These are phyloP conservation scores for Danio kyathit DNA, from an alignment of 2,797 vertebrate genomes.

Conservation along the genomic window DNA sequence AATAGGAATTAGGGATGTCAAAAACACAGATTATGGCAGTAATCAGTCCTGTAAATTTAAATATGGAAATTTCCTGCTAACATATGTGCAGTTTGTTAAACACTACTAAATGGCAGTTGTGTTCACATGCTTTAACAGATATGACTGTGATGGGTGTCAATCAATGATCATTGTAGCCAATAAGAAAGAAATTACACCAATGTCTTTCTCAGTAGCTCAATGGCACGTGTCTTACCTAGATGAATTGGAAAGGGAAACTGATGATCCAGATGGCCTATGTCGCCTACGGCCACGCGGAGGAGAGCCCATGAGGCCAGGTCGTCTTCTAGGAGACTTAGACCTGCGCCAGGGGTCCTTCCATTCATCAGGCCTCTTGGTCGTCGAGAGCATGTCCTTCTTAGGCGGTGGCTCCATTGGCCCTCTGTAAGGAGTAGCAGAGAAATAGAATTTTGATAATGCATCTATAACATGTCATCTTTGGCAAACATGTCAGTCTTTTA, in stretches of 20 bases:
- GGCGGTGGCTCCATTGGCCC: constrained; percentile 86
- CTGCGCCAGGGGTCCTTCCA: constrained; percentile 99
- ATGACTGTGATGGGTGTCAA: too few relatives aligned
- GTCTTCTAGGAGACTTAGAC: constrained; percentile 95
- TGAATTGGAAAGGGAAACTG: constrained; percentile 91
- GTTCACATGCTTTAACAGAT: too few relatives aligned
- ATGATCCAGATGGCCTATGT: constrained; percentile 91
- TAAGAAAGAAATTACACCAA: too few relatives aligned
- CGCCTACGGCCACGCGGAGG: constrained; percentile 88
- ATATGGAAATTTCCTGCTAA: too few relatives aligned
- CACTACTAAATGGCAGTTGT: too few relatives aligned
- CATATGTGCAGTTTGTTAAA: too few relatives aligned
- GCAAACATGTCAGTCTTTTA: neutral
- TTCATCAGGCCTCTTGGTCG: constrained; percentile 91
- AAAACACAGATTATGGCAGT: too few relatives aligned
- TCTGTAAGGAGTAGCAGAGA: constrained; percentile 67
- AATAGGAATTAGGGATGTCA: too few relatives aligned
- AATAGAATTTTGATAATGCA: neutral
- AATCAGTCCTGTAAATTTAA: too few relatives aligned
- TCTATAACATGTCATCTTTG: neutral
- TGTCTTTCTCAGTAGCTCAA: too few relatives aligned
- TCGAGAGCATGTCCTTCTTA: constrained; percentile 75
- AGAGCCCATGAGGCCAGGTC: constrained; percentile 82
- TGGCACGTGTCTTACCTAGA: constrained; percentile 82
- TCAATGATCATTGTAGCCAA: too few relatives aligned